Conservation (phyloP, 2,113 vertebrate genomes). For the Thunnus maccoyii region DNA sequence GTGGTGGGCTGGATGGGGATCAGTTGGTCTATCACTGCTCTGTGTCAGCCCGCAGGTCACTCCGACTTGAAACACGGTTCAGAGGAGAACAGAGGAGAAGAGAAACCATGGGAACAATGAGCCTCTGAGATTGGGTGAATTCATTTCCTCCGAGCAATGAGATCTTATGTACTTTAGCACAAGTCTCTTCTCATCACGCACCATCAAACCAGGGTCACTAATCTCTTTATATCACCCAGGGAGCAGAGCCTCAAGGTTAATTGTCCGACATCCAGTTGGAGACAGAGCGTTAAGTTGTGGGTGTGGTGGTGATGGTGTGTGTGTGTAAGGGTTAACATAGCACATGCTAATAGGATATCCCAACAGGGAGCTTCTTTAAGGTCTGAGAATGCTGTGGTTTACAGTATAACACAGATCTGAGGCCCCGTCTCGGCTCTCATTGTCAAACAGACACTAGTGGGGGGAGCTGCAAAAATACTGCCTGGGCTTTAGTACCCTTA, state of each 20-base stretch:
- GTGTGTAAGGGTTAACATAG: slow-evolving; percentile 11
- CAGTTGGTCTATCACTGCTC: slow-evolving; percentile 50
- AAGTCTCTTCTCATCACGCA: slow-evolving; percentile 45
- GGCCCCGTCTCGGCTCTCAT: slow-evolving; percentile 49
- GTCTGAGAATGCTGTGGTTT: slow-evolving; percentile 81
- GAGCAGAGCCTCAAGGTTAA: slow-evolving; percentile 42
- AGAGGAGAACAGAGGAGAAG: slow-evolving; percentile 30
- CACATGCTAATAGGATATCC: slow-evolving; percentile 49
- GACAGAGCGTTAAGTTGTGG: slow-evolving; percentile 14
- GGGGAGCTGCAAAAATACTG: slow-evolving; percentile 47
- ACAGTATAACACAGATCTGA: slow-evolving; percentile 65
- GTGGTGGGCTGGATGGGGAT: slow-evolving; percentile 60
- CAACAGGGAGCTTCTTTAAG: slow-evolving; percentile 67
- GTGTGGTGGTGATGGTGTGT: slow-evolving; percentile 3
- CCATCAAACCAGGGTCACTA: slow-evolving; percentile 58
- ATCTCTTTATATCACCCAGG: slow-evolving; percentile 48
- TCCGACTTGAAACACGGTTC: slow-evolving; percentile 52
- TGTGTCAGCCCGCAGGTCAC: slow-evolving; percentile 48
- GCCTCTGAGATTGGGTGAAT: slow-evolving; percentile 49
- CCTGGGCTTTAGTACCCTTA: slow-evolving; percentile 47
- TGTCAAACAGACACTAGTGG: slow-evolving; percentile 64
- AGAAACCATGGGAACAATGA: slow-evolving; percentile 54
- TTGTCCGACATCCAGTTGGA: slow-evolving; percentile 40
- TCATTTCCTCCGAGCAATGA: slow-evolving; percentile 56
- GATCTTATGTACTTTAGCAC: slow-evolving; percentile 46